Conservation (phyloP, 2,113 vertebrate species). For the Nerophis lumbriciformis region DNA sequence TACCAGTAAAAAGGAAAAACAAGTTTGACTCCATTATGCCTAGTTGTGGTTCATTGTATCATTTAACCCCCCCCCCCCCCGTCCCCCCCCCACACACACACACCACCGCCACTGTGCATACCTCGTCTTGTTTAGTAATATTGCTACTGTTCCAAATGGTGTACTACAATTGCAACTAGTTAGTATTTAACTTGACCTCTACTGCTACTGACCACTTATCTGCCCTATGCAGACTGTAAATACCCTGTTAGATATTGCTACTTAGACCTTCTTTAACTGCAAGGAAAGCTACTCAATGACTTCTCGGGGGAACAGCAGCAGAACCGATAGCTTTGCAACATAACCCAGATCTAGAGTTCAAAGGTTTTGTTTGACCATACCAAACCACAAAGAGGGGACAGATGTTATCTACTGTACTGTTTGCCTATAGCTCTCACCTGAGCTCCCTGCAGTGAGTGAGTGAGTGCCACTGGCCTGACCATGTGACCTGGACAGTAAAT, state of each 20-base stretch:
- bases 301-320: neutral
- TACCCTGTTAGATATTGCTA: neutral
- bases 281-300: neutral
- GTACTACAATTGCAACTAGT: neutral
- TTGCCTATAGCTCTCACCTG: slow-evolving; percentile 53
- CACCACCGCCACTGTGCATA: too few species aligned
- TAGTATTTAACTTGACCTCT: neutral
- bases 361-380: slow-evolving; percentile 16
- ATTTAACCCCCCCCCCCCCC: too few species aligned
- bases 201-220: neutral
- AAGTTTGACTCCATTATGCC: too few species aligned
- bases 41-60: too few species aligned
- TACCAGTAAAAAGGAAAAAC: too few species aligned
- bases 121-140: too few species aligned
- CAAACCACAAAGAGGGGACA: slow-evolving; percentile 16
- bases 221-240: too few species aligned
- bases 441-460: slow-evolving; percentile 27
- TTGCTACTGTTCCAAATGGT: neutral
- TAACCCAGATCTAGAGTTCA: neutral
- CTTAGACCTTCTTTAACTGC: neutral
- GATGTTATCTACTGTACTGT: slow-evolving; percentile 55
- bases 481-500: slow-evolving; percentile 58
- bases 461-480: slow-evolving; percentile 33
- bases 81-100: too few species aligned
- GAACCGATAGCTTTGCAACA: neutral